Evolutionary conservation across 2,797 vertebrate genomes (phyloP).

Genomic region (Dipus sagitta): DNA sequence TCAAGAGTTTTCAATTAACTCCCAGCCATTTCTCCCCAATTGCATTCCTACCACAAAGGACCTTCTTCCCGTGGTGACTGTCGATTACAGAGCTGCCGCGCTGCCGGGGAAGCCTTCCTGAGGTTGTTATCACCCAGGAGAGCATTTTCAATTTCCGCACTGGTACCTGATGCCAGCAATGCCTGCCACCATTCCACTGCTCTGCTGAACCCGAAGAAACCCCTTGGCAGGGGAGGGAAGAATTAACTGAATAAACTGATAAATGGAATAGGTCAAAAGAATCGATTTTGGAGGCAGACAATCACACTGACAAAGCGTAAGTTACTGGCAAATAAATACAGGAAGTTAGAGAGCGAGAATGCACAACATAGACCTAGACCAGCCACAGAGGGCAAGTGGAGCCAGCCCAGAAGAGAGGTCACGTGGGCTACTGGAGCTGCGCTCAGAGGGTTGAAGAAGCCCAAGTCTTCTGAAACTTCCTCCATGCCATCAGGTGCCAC

Average conservation of each 20-base stretch:
- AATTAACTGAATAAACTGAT: constrained; percentile 10
- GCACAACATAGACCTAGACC: too few relatives aligned
- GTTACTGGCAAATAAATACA: not conserved
- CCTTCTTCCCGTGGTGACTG: not conserved
- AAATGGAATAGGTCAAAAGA: not conserved
- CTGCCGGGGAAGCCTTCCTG: not conserved
- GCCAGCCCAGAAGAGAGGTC: too few relatives aligned
- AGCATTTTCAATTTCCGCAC: not conserved
- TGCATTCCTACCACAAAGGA: not conserved
- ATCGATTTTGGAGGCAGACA: constrained; percentile 44
- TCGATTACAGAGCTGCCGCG: not conserved
- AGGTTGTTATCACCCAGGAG: not conserved
- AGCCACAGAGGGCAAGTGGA: too few relatives aligned
- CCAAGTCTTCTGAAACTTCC: too few relatives aligned
- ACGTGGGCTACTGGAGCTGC: too few relatives aligned
- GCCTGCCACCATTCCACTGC: not conserved
- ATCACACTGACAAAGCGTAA: not conserved
- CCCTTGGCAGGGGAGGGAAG: not conserved
- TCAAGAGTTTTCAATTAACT: not conserved
- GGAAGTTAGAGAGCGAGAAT: not conserved
- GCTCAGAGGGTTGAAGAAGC: too few relatives aligned
- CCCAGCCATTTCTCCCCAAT: not conserved
- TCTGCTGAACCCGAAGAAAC: not conserved
- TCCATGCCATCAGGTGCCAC: too few relatives aligned
- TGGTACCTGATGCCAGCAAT: not conserved